phyloP scores from a whole-genome alignment of 2,113 vertebrate genomes.

The Phoxinus phoxinus region DNA sequence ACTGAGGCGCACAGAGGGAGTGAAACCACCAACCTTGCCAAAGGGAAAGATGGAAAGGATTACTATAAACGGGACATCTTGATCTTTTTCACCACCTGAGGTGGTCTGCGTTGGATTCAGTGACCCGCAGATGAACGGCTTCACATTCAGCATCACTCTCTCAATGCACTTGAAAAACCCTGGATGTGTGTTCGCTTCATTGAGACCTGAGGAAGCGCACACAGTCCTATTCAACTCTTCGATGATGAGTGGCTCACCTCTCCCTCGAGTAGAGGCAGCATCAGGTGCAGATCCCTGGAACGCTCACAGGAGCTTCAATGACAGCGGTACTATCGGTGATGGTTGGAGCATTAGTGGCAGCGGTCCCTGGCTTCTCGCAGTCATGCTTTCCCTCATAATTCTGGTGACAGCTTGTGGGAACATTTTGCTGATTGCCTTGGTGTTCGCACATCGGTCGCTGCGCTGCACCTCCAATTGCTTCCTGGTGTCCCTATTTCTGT shows the following conservation, averaged over 20 bases:
- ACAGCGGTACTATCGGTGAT: slow-evolving; percentile 57
- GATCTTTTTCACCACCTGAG: slow-evolving; percentile 38
- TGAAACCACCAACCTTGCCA: slow-evolving; percentile 44
- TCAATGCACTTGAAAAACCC: slow-evolving; percentile 31
- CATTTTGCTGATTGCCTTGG: slow-evolving; percentile 87
- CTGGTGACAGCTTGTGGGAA: slow-evolving; percentile 86
- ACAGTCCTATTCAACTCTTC: not conserved
- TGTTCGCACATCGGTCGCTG: slow-evolving; percentile 88
- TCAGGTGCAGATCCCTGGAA: slow-evolving; percentile 42
- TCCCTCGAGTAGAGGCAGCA: slow-evolving; percentile 56
- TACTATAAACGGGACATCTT: slow-evolving; percentile 22
- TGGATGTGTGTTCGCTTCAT: slow-evolving; percentile 27
- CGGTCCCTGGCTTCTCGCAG: slow-evolving; percentile 82
- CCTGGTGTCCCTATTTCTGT: slow-evolving; percentile 94
- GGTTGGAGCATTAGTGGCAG: slow-evolving; percentile 77
- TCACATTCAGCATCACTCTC: not conserved
- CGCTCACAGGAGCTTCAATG: slow-evolving; percentile 55
- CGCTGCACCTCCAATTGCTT: slow-evolving; percentile 97
- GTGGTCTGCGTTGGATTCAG: not conserved
- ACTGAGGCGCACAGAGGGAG: slow-evolving; percentile 12
- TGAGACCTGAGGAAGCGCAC: slow-evolving; percentile 20
- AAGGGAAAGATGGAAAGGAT: slow-evolving; percentile 60
- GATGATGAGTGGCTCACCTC: slow-evolving; percentile 66
- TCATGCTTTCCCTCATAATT: slow-evolving; percentile 88
- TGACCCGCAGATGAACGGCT: slow-evolving; percentile 13